These are phyloP conservation scores for Yponomeuta evonymella DNA, from an alignment of 2,888 invertebrate species.

Conservation along the genomic window DNA sequence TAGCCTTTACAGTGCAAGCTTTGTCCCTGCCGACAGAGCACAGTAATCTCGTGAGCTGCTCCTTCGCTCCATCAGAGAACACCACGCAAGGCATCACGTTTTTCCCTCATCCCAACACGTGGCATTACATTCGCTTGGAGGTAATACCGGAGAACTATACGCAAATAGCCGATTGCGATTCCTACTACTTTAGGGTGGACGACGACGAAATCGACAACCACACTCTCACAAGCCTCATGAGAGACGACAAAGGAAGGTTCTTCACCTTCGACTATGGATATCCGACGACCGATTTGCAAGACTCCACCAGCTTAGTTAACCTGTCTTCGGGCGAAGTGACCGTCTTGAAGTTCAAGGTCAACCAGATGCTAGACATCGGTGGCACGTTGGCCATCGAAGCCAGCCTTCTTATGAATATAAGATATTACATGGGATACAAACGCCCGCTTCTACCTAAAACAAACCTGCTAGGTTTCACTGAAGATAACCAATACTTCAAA, in stretches of 20 bases:
- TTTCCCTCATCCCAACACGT: constrained; percentile 72
- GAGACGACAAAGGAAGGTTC: constrained; percentile 82
- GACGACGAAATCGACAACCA: constrained; percentile 44
- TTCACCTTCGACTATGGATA: constrained; percentile 86
- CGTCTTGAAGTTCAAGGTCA: constrained; percentile 81
- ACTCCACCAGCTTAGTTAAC: constrained; percentile 80
- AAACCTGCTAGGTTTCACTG: constrained; percentile 56
- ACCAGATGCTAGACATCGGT: constrained; percentile 84
- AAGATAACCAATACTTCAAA: constrained; percentile 67
- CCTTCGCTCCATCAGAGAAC: constrained; percentile 61
- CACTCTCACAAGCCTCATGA: constrained; percentile 55
- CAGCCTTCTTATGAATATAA: constrained; percentile 79
- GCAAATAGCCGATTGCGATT: constrained; percentile 52
- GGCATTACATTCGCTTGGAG: constrained; percentile 74
- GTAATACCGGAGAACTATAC: constrained; percentile 37
- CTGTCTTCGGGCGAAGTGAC: constrained; percentile 79
- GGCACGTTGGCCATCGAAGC: constrained; percentile 85
- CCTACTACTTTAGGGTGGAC: constrained; percentile 39
- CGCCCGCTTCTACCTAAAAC: constrained; percentile 39
- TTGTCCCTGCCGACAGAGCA: constrained; percentile 70
- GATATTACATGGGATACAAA: constrained; percentile 66
- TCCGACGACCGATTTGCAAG: constrained; percentile 78
- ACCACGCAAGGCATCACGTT: constrained; percentile 60
- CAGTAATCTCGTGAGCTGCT: constrained; percentile 62
- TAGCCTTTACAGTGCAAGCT: constrained; percentile 67